Evolutionary conservation across 2,888 invertebrate species (phyloP), one percentile per base, ranked within the genome.

Genomic region (Patella caerulea): DNA sequence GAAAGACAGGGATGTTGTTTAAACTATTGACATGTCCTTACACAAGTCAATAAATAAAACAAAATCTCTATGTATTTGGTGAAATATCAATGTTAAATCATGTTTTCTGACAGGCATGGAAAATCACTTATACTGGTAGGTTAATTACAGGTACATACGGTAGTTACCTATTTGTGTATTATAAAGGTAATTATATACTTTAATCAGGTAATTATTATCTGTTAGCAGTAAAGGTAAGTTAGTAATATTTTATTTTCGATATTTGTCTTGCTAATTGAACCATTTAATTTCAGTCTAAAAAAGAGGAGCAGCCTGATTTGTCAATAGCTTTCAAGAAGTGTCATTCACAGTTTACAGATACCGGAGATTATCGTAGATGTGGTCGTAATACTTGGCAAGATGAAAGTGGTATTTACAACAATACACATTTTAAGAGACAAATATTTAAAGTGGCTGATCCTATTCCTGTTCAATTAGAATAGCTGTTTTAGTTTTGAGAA

Each of bases 351-450:
- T 91, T 91, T 82, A 90, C 90, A 12, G 91, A 91, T 82, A 87
- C 88, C 0, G 86, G 85, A 3, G 89, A 88, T 71, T 86, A 87
- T 78, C 80, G 90, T 7, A 84, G 91, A 2, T 85, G 84, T n/a
- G 91, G 91, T 4, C 86, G 90, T 52, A 91, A 91, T 83, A 91
- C 90, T n/a, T 91, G 91, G 91, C 86, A 87, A 73, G 91, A 91
- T 71, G 91, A 91, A 80, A 88, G 87, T 71, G 91, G 91, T 9
- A 79, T 90, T 54, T 91, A 91, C 80, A 81, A 88, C 74, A 91
- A 91, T 83, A 85, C 89, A 9, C 88, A 90, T 75, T 86, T 84
- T 75, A 89, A 89, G 78, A 81, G 83, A 17, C 86, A 89, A 78
- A 85, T 86, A 17, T 87, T 87, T 76, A 81, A 85, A 56, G 81